Evolutionary conservation across 1,140 invertebrate genomes (phyloP), one percentile per base, ranked within the genome.

Genomic region (Halyomorpha halys): DNA sequence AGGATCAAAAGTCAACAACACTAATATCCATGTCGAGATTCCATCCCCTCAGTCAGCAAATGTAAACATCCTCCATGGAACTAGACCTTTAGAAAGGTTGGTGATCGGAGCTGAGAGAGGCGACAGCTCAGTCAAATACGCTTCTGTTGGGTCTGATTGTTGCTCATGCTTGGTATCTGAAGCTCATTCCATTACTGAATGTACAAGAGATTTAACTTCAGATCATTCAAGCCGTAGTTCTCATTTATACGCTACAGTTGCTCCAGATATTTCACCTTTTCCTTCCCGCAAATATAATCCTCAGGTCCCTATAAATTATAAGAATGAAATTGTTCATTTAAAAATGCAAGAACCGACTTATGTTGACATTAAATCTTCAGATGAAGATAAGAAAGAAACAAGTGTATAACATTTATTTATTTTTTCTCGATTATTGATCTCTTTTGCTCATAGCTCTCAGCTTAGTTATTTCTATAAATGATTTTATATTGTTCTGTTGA

Each of bases 1-100:
- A 11, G 39, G 60, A 6, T 44, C 82, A 5, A 89, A 89, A 74
- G 82, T 89, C 0, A 89, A 88, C 68, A 89, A 87, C 68, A 88
- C 83, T 1, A 90, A 88, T 74, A 81, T 88, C 63, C 85, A 87
- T 68, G 81, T 86, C 0, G 84, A 86, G 69, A 59, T 66, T 44
- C 66, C 63, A 23, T 30, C 23, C 0, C 53, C 62, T 2, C 23
- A 51, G 39, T 66, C 65, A 13, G 49, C 45, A 16, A 64, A 67
- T 23, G 49, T 59, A 47, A 69, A 67, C 18, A 60, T 67, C 1
- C 15, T 66, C 11, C 54, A 61, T 21, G 59, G 59, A 23, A 3
- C 9, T 30, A 51, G 64, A 21, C 67, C 65, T 11, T 54, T 69
- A 49, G 67, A 68, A n/a, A 62, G 69, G 19, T 44, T 70, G 14